These are phyloP conservation scores for Gymnocheta viridis DNA, from an alignment of 2,888 invertebrate genomes.

Conservation along the genomic window DNA sequence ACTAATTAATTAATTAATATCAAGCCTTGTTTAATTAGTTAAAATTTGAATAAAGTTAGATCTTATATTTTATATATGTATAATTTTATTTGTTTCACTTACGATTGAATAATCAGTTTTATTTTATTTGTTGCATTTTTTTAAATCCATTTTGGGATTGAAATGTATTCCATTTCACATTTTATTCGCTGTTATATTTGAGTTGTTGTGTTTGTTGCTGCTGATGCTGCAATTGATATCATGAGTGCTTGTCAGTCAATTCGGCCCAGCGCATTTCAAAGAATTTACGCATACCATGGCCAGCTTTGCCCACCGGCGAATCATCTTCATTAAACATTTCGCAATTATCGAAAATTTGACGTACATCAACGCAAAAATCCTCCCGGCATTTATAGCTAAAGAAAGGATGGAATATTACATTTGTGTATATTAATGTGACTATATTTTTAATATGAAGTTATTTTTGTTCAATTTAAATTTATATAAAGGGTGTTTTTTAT, in stretches of 20 bases:
- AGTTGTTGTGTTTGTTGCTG: constrained; percentile 68
- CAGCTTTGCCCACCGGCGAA: constrained; percentile 98
- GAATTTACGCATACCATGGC: constrained; percentile 95
- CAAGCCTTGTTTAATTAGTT: constrained; percentile 64
- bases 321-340: constrained; percentile 99
- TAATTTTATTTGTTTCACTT: constrained; percentile 60
- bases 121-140: constrained; percentile 15
- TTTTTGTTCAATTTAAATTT: no score
- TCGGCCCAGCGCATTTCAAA: constrained; percentile 95
- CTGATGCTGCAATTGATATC: constrained; percentile 80
- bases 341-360: constrained; percentile 98
- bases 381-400: constrained; percentile 95
- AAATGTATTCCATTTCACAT: constrained; percentile 27
- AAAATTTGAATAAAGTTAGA: constrained; percentile 61
- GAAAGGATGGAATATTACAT: background rate
- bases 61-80: constrained; percentile 42
- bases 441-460: no score
- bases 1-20: constrained; percentile 64
- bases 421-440: no score
- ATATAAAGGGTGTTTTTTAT: no score
- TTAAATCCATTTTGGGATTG: constrained; percentile 41
- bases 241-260: constrained; percentile 83
- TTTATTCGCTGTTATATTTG: constrained; percentile 69
- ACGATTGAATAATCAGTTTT: constrained; percentile 49
- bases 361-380: constrained; percentile 95